These are phyloP conservation scores for Parasteatoda lunata DNA, from an alignment of 2,888 invertebrate genomes.

Conservation along the genomic window DNA sequence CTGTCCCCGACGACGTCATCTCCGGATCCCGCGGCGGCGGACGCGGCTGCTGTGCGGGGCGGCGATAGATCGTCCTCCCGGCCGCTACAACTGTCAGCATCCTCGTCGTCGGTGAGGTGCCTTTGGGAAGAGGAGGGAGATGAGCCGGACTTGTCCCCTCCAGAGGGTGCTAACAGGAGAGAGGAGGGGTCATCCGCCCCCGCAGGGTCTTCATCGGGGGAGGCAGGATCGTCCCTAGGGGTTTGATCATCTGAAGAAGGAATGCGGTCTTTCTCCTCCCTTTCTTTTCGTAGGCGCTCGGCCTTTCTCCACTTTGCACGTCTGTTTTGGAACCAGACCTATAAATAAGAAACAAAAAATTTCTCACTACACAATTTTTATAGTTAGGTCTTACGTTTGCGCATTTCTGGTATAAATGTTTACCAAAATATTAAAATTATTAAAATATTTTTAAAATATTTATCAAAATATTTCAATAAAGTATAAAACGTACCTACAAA, in stretches of 20 bases:
- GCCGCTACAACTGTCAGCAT: slow-evolving; percentile 52
- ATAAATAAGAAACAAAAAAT: slow-evolving; percentile 56
- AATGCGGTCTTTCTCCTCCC: slow-evolving; percentile 71
- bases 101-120: slow-evolving; percentile 61
- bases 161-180: slow-evolving; percentile 20
- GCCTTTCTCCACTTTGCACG: slow-evolving; percentile 95
- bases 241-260: slow-evolving; percentile 59
- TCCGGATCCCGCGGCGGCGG: slow-evolving; percentile 23
- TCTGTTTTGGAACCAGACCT: slow-evolving; percentile 96
- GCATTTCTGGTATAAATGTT: too few species aligned
- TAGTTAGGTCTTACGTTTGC: too few species aligned
- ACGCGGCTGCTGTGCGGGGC: slow-evolving; percentile 25
- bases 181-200: slow-evolving; percentile 41
- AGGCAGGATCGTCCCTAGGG: slow-evolving; percentile 17
- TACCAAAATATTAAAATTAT: too few species aligned
- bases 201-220: slow-evolving; percentile 29
- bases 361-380: too few species aligned
- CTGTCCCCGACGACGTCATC: slow-evolving; percentile 29
- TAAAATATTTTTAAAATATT: too few species aligned
- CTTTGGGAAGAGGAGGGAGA: slow-evolving; percentile 45
- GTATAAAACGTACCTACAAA: too few species aligned
- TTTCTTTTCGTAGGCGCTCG: slow-evolving; percentile 90
- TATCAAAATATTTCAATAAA: too few species aligned
- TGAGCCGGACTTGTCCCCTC: slow-evolving; percentile 23
- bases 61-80: slow-evolving; percentile 63